Evolutionary conservation across 1,140 invertebrate species (phyloP), one percentile per base, ranked within the genome.

Genomic region (Drosophila ogumai): DNA sequence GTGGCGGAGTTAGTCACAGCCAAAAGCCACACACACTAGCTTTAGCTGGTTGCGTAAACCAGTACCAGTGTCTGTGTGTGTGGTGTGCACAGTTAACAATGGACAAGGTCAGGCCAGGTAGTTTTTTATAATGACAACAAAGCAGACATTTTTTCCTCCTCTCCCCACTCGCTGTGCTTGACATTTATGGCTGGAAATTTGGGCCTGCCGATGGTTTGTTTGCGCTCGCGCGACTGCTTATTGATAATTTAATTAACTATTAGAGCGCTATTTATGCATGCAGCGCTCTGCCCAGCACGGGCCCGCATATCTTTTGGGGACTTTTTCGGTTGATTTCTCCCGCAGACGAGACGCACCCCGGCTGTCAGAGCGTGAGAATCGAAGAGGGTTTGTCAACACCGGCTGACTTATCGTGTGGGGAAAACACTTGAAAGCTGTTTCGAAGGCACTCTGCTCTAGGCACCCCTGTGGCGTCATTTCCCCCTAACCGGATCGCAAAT

Each of bases 91-190:
- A 84, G 85, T 73, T 75, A 90, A 90, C 85, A 90, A 90, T 90
- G 81, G 81, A 90, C 85, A 90, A 90, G 85, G 85, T 90, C 85
- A 90, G 85, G 61, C 78, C 77, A 79, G 77, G 71, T 71, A 81
- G 81, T 84, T 88, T 90, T 87, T 88, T 87, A 87, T 87, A 87
- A 87, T 88, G 85, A 87, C 84, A 87, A 87, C 82, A 80, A 79
- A 44, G 67, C 64, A 55, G 77, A 84, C 64, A 61, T 73, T 68
- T 81, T 61, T 78, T 38, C 44, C 66, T 72, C 65, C 38, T 61
- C 65, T 78, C 54, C 47, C 22, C 61, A 34, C 55, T 40, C 58
- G 67, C 59, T 67, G 76, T 54, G 85, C 68, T 84, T 90, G 73
- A 84, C 80, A 81, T 88, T 88, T 88, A 84, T 90, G 68, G 41